Evolutionary conservation across 2,888 invertebrate species (phyloP).

Genomic region (Patella depressa): DNA sequence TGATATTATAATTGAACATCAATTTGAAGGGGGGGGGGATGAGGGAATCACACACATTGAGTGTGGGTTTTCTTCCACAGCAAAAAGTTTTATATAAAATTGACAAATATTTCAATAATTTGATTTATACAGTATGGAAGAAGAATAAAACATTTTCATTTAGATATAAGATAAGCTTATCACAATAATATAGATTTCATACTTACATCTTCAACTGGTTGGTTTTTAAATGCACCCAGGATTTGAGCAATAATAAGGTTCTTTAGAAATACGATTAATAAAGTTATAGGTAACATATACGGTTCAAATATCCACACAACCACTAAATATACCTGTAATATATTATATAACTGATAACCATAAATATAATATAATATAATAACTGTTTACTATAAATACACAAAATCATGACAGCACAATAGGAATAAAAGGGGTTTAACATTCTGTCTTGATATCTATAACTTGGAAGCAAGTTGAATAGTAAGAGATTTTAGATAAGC

Average conservation of each 20-base stretch:
- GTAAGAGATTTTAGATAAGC: not conserved
- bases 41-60: too few species aligned
- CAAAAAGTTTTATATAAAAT: not conserved
- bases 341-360: too few species aligned
- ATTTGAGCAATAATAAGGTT: slow-evolving; percentile 75
- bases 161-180: not conserved
- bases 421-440: too few species aligned
- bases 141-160: not conserved
- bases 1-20: too few species aligned
- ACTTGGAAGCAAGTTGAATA: not conserved
- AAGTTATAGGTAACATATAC: slow-evolving; percentile 90
- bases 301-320: slow-evolving; percentile 95
- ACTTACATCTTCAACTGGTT: slow-evolving; percentile 65
- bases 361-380: too few species aligned
- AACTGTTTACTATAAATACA: too few species aligned
- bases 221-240: slow-evolving; percentile 66
- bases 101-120: not conserved
- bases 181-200: not conserved
- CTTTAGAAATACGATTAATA: slow-evolving; percentile 85
- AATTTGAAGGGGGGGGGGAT: too few species aligned
- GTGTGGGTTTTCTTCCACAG: not conserved
- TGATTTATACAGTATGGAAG: not conserved
- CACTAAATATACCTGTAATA: slow-evolving; percentile 81
- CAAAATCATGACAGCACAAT: too few species aligned
- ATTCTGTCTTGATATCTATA: not conserved